A percentile compares a stretch with the other conserved stretches of the same genome.
Conservation (phyloP, 2,797 vertebrate species). For the Tenualosa ilisha region DNA sequence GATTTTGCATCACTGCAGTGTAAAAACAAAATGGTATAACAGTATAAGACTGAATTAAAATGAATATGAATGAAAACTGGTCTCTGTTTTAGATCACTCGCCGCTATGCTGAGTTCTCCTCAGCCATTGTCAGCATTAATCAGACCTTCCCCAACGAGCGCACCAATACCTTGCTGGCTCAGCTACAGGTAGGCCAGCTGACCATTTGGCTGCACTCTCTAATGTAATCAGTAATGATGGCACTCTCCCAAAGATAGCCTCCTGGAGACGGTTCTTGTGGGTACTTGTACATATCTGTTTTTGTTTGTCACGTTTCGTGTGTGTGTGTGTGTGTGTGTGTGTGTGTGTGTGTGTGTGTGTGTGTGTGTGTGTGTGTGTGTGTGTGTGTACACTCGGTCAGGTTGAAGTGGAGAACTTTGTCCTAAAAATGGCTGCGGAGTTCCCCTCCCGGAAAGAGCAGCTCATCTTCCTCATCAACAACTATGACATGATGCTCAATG, state of each 20-base stretch:
- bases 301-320: no score
- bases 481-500: conserved; percentile 93
- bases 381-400: conserved; percentile 60
- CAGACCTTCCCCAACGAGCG: conserved; percentile 90
- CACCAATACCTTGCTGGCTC: conserved; percentile 82
- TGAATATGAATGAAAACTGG: neutral
- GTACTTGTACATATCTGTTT: neutral
- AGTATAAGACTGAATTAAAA: neutral
- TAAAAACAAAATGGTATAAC: no score
- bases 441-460: conserved; percentile 90
- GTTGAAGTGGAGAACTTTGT: conserved; percentile 93
- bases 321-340: no score
- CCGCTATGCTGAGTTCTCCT: conserved; percentile 91
- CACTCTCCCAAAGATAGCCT: neutral
- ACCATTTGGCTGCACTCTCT: neutral
- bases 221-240: neutral
- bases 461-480: conserved; percentile 96
- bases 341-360: conserved; percentile 2
- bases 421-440: conserved; percentile 91
- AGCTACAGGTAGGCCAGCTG: conserved; percentile 80
- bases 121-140: conserved; percentile 93
- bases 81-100: conserved; percentile 82
- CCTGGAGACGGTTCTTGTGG: neutral
- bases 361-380: conserved; percentile 1
- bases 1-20: no score